Percentiles rank a stretch among this genome's conserved stretches.
phyloP scores from a whole-genome alignment of 2,888 invertebrate genomes.

The Caenorhabditis sp. region DNA sequence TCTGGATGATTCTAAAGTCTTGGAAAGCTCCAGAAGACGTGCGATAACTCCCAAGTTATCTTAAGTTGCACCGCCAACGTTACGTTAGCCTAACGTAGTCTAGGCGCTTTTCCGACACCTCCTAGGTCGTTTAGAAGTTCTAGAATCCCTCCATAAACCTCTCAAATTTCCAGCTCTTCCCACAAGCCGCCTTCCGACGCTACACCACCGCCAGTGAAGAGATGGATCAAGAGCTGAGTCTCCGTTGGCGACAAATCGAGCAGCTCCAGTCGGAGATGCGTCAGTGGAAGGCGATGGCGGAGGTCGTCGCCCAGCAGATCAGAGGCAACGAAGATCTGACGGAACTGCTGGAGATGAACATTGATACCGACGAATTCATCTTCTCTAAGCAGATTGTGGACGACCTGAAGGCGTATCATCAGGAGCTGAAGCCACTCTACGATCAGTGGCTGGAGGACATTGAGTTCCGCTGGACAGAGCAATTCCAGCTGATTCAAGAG shows the following conservation, averaged over 20 bases:
- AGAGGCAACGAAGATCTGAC: constrained; percentile 19
- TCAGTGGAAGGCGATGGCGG: constrained; percentile 43
- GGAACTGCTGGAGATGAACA: constrained; percentile 37
- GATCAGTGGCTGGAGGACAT: constrained; percentile 57
- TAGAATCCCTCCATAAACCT: too few species aligned
- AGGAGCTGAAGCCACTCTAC: constrained; percentile 51
- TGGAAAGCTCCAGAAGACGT: too few species aligned
- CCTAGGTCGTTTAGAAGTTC: background rate
- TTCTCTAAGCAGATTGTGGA: constrained; percentile 46
- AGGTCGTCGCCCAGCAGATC: constrained; percentile 29
- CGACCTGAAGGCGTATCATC: constrained; percentile 22
- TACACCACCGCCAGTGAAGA: constrained; percentile 31
- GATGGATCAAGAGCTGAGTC: constrained; percentile 49
- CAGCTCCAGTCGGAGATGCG: constrained; percentile 45
- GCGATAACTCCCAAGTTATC: too few species aligned
- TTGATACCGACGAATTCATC: constrained; percentile 41
- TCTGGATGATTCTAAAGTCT: too few species aligned
- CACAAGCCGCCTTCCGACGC: constrained; percentile 22
- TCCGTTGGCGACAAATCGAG: constrained; percentile 36
- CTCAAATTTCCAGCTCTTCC: constrained; percentile 49
- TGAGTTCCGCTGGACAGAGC: constrained; percentile 59
- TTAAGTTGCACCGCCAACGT: too few species aligned
- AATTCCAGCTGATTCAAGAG: constrained; percentile 23
- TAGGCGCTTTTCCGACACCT: too few species aligned
- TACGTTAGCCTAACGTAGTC: too few species aligned